Base-by-base conservation (phyloP, 2,888 invertebrate genomes). In the Tiliacea citrago region DNA sequence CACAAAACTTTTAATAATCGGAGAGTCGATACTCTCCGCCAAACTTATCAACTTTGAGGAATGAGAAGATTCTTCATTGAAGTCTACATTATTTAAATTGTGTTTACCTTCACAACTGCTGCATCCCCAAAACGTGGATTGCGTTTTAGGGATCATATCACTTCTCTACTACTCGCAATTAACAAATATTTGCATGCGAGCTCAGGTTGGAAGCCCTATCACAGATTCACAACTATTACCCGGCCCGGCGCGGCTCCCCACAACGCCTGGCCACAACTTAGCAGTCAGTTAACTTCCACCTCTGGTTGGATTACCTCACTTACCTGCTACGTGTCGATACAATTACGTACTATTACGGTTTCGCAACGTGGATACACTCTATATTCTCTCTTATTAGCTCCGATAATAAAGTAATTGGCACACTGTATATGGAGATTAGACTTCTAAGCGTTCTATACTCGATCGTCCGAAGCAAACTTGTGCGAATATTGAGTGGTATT, bases 301-400 rank as follows among this genome's bases (percentile, higher is more conserved):
- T 77, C 89, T 91, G 91, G 94, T 81, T 88, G 95, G 91, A 88
- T 95, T 92, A 92, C 90, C 88, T 89, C 88, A 92, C 90, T 92
- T 92, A 94, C 93, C 92, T 92, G 92, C 91, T 90, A 93, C 92
- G 93, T 94, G 92, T 93, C 89, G 91, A 89, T 90, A 93, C 93
- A 93, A 93, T 93, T 93, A 93, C 90, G 90, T 88, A 91, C 91
- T 88, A 88, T 92, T 91, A 92, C 88, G 77, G 86, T 92, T 94
- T 93, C 91, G 90, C 90, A 93, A 94, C 89, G 85, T 85, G 86
- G 87, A 90, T 76, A 90, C 89, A 90, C 86, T 88, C 91, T 86
- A 92, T 93, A 92, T 89, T 92, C 86, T 91, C 88, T 90, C 90
- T 91, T 92, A 93, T 92, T 93, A 89, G 90, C 86, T 90, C 58